Evolutionary conservation across 2,113 vertebrate species (phyloP).

Genomic region (Psophia crepitans): DNA sequence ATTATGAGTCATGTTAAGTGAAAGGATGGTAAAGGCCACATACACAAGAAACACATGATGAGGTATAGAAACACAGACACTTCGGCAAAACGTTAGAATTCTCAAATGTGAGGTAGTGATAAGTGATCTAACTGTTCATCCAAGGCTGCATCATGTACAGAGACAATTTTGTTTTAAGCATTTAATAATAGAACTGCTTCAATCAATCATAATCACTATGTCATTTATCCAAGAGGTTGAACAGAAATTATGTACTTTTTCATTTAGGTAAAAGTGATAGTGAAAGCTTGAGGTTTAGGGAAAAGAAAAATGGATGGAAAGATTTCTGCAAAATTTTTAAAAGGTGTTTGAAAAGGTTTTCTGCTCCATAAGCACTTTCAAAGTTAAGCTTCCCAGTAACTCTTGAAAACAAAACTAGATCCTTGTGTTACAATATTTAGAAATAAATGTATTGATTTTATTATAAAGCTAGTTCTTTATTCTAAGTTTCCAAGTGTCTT

Average conservation of each 20-base stretch:
- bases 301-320: not conserved
- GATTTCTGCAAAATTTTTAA: not conserved
- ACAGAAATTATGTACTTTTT: not conserved
- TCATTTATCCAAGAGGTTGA: not conserved
- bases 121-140: not conserved
- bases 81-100: not conserved
- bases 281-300: not conserved
- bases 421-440: not conserved
- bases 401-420: not conserved
- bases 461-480: not conserved
- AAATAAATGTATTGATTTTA: not conserved
- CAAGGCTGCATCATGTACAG: not conserved
- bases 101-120: not conserved
- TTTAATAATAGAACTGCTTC: not conserved
- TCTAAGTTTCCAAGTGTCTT: not conserved
- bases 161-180: not conserved
- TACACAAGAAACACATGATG: accelerated
- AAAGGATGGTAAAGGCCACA: not conserved
- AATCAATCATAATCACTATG: not conserved
- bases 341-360: not conserved
- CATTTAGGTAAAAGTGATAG: not conserved
- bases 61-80: not conserved
- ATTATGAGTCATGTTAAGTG: not conserved
- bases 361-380: not conserved
- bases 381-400: not conserved